A percentile compares a stretch with the other conserved stretches of the same genome.
These are phyloP conservation scores for rabbit (Oryctolagus cuniculus) DNA, from an alignment of 2,113 vertebrate species.

Conservation along the genomic window DNA sequence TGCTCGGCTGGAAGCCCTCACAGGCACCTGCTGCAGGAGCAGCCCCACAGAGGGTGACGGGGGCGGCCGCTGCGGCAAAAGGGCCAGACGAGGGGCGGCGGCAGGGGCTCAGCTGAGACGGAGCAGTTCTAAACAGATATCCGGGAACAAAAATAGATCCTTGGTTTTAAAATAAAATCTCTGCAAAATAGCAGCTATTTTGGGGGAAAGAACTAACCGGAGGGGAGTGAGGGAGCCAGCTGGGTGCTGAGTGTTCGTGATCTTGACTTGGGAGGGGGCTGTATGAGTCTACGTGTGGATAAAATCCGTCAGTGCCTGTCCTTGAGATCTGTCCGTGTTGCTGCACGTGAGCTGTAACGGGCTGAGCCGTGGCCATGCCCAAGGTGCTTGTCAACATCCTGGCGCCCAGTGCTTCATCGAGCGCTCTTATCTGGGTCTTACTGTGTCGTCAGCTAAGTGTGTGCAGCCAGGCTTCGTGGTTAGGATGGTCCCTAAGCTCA, in stretches of 20 bases:
- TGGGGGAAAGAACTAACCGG: neutral
- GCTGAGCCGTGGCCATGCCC: neutral
- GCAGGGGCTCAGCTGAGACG: neutral
- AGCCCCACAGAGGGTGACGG: no score
- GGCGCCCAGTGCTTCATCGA: neutral
- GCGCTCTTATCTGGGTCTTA: neutral
- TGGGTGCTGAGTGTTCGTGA: neutral
- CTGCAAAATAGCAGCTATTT: neutral
- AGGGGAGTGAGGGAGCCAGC: neutral
- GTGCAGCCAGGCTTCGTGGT: neutral
- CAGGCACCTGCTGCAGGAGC: neutral
- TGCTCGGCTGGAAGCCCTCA: neutral
- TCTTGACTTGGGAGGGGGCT: neutral
- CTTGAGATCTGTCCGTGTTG: neutral
- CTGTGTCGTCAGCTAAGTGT: neutral
- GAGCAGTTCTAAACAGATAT: neutral
- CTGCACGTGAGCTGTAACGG: neutral
- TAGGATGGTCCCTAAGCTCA: neutral
- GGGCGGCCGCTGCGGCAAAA: neutral
- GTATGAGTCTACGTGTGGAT: neutral
- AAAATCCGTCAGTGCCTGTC: neutral
- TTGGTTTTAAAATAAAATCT: constrained; percentile 34
- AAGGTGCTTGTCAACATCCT: neutral
- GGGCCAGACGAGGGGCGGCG: neutral
- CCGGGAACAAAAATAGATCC: neutral